These are phyloP conservation scores for Xenopus borealis DNA, from an alignment of 2,113 vertebrate genomes.

Conservation along the genomic window DNA sequence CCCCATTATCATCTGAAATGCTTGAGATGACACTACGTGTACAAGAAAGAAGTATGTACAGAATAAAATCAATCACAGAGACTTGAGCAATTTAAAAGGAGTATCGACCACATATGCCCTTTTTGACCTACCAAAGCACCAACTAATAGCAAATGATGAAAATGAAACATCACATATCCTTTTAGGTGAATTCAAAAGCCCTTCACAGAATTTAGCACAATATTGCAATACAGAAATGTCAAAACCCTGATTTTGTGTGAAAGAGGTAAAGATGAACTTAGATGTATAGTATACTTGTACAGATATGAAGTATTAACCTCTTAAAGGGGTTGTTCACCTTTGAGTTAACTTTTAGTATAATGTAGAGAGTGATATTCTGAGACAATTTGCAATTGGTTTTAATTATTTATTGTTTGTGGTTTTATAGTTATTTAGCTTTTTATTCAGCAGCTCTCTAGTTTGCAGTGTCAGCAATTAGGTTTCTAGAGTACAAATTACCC, in stretches of 20 bases:
- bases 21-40: conserved; percentile 31
- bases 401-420: too few relatives aligned
- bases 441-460: too few relatives aligned
- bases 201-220: conserved; percentile 22
- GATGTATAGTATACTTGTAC: too few relatives aligned
- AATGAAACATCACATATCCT: conserved; percentile 46
- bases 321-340: too few relatives aligned
- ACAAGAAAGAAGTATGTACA: conserved; percentile 37
- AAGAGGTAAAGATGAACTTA: not conserved
- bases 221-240: not conserved
- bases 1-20: conserved; percentile 40
- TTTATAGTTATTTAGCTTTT: too few relatives aligned
- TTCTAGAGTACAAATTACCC: too few relatives aligned
- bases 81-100: conserved; percentile 45
- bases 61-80: conserved; percentile 45
- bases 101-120: conserved; percentile 39
- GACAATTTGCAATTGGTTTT: too few relatives aligned
- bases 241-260: not conserved
- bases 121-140: conserved; percentile 33
- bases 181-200: conserved; percentile 39
- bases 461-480: too few relatives aligned
- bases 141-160: conserved; percentile 45
- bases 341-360: too few relatives aligned
- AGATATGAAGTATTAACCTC: too few relatives aligned
- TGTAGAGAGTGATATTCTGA: too few relatives aligned